A percentile compares a stretch with the other conserved stretches of the same genome.
Evolutionary conservation across 2,888 invertebrate species (phyloP).

Genomic region (Villa cingulata): DNA sequence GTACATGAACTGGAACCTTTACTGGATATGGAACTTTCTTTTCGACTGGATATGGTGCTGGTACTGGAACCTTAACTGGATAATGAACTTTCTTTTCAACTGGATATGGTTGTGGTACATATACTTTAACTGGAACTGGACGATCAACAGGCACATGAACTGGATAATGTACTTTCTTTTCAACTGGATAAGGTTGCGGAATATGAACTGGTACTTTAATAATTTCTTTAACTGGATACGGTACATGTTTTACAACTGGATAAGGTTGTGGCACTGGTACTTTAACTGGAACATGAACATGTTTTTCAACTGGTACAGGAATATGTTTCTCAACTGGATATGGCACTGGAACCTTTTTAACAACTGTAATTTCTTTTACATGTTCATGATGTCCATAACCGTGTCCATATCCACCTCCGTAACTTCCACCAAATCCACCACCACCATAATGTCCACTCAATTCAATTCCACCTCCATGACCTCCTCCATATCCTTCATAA

Average conservation of each 20-base stretch:
- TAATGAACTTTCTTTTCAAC: slow-evolving; percentile 61
- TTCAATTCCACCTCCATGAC: slow-evolving; percentile 27
- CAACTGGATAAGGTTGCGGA: slow-evolving; percentile 50
- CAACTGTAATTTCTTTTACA: slow-evolving; percentile 50
- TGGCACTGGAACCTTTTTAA: slow-evolving; percentile 58
- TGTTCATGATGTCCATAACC: slow-evolving; percentile 36
- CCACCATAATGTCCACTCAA: slow-evolving; percentile 31
- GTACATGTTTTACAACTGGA: slow-evolving; percentile 54
- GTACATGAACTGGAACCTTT: slow-evolving; percentile 52
- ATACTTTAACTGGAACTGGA: slow-evolving; percentile 57
- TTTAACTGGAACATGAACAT: slow-evolving; percentile 44
- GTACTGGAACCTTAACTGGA: slow-evolving; percentile 57
- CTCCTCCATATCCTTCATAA: slow-evolving; percentile 9
- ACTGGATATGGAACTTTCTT: slow-evolving; percentile 50
- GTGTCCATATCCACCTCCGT: slow-evolving; percentile 18
- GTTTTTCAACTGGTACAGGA: slow-evolving; percentile 49
- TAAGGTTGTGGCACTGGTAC: slow-evolving; percentile 55
- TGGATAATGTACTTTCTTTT: slow-evolving; percentile 46
- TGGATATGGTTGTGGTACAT: slow-evolving; percentile 60
- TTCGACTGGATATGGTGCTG: slow-evolving; percentile 53
- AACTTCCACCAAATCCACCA: slow-evolving; percentile 20
- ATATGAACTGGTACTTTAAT: slow-evolving; percentile 61
- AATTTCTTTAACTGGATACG: slow-evolving; percentile 56
- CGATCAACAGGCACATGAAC: slow-evolving; percentile 48
- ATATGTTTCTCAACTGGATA: slow-evolving; percentile 61